A percentile compares a stretch with the other conserved stretches of the same genome.
Evolutionary conservation across 2,113 vertebrate genomes (phyloP).

Genomic region (Mustelus asterias): DNA sequence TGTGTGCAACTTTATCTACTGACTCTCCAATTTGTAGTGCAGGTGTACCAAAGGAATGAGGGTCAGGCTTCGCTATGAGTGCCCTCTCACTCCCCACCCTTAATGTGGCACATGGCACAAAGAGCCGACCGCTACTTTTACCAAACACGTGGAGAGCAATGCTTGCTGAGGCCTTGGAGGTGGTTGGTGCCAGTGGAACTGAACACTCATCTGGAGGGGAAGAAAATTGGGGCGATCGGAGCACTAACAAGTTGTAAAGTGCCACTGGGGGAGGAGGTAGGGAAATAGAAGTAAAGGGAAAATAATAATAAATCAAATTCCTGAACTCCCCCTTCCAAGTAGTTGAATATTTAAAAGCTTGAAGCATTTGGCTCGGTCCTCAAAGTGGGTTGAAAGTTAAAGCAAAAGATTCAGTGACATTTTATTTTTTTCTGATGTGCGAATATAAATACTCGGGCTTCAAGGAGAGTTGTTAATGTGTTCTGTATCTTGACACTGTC

Average conservation of each 20-base stretch:
- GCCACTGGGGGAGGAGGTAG: neutral
- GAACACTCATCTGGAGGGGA: neutral
- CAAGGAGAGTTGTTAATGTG: neutral
- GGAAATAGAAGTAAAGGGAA: neutral
- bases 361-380: neutral
- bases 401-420: neutral
- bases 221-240: neutral
- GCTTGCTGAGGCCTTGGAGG: neutral
- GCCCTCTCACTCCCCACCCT: neutral
- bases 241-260: neutral
- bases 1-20: neutral
- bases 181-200: neutral
- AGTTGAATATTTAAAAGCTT: neutral
- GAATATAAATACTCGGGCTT: neutral
- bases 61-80: neutral
- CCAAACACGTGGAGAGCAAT: neutral
- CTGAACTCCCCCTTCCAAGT: neutral
- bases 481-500: constrained; percentile 39
- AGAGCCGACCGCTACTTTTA: neutral
- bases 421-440: neutral
- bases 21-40: neutral
- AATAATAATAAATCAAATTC: neutral
- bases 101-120: neutral
- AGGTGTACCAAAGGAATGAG: neutral
- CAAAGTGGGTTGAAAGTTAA: neutral